Base-by-base conservation (phyloP, 2,113 vertebrate species). In the Limnothrissa miodon region DNA sequence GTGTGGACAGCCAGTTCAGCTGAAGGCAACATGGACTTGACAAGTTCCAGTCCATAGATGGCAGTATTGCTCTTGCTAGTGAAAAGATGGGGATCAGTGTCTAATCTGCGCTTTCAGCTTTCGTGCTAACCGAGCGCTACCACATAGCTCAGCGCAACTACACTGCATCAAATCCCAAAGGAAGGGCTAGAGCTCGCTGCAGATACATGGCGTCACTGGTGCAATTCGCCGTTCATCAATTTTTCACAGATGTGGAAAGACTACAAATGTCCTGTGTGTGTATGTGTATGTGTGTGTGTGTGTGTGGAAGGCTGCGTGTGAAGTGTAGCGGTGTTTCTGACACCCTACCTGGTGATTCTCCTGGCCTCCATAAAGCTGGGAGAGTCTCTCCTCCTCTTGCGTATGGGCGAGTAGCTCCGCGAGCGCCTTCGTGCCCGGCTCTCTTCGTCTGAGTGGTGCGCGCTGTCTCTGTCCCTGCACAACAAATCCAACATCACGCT, bases 301-400 rank as follows among this genome's bases (percentile, higher is more conserved):
- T 66, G n/a, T 39, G 25, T 70, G 29, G 11, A 36, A 70, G 29
- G 11, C 25, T 36, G 62, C 13, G 62, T 36, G 62, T 2, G 33
- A 4, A 74, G 29, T 15, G 66, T 5, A 4, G 4, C 29, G 29
- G 3, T 74, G 66, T 33, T 33, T 53, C 45, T 74, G 66, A 36
- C 39, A 6, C 6, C 29, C 13, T 94, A 99, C 98, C 98, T 99
- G 83, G 98, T 99, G 92, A 99, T 99, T 92, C 98, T 96, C 80
- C 98, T 93, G 29, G 98, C 97, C 88, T 99, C 98, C 98, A 99
- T 99, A 91, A 99, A 99, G 88, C 97, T 99, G 86, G 98, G 98
- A 0, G 98, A 99, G 88, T 99, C 98, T 25, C 98, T 95, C 86
- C 98, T 95, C 88, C 98, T 93, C 87, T 99, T 99, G 78, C 98